These are phyloP conservation scores for Phoebastria nigripes DNA, from an alignment of 2,797 vertebrate species.

Conservation along the genomic window DNA sequence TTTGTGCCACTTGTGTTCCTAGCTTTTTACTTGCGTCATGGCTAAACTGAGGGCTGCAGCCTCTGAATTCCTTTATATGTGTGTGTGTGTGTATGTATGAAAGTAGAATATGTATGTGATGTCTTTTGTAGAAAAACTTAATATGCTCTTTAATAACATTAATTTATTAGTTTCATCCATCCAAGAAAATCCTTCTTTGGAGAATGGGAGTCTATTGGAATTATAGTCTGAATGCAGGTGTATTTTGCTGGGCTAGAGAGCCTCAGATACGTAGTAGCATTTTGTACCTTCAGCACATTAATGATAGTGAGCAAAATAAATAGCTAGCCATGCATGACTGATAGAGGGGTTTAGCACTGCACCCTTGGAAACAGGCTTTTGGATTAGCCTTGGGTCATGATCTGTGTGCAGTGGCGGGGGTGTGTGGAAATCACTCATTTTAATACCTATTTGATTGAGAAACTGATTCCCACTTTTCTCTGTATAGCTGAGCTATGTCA, in stretches of 20 bases:
- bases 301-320: conserved; percentile 67
- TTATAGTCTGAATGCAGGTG: conserved; percentile 32
- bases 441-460: conserved; percentile 67
- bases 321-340: conserved; percentile 59
- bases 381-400: conserved; percentile 62
- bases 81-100: background rate
- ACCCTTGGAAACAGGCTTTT: conserved; percentile 44
- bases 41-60: background rate
- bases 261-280: conserved; percentile 32
- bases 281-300: conserved; percentile 56
- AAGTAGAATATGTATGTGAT: background rate
- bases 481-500: conserved; percentile 41
- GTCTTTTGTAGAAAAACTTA: conserved; percentile 2
- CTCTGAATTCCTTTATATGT: background rate
- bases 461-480: conserved; percentile 12
- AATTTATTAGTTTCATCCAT: conserved; percentile 44
- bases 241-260: conserved; percentile 46
- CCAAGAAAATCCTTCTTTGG: conserved; percentile 32
- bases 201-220: background rate
- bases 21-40: background rate
- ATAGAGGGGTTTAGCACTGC: conserved; percentile 45
- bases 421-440: background rate
- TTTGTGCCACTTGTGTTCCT: background rate
- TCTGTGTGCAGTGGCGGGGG: background rate
- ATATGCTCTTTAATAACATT: background rate